Evolutionary conservation across 30 jellyfish, hydroid and myxozoan species (phyloP).

Genomic region (Haliclystus octoradiatus): DNA sequence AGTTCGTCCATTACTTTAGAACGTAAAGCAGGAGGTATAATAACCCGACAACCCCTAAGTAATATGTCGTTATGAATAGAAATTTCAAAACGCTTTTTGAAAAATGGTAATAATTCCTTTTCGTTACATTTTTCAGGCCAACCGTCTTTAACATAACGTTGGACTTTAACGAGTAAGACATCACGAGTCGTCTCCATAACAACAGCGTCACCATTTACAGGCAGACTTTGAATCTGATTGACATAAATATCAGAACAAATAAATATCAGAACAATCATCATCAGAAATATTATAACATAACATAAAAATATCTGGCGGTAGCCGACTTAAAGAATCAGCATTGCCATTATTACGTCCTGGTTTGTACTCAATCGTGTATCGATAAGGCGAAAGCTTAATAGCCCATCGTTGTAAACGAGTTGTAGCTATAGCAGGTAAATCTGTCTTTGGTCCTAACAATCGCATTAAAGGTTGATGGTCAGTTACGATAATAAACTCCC

Average conservation of each 20-base stretch:
- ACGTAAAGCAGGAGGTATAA: neutral
- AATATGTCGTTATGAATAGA: neutral
- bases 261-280: too few relatives aligned
- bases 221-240: neutral
- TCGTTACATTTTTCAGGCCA: slow-evolving; percentile 2
- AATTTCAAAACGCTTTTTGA: neutral
- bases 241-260: neutral
- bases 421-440: too few relatives aligned
- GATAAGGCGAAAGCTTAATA: too few relatives aligned
- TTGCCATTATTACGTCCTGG: too few relatives aligned
- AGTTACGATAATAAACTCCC: too few relatives aligned
- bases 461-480: too few relatives aligned
- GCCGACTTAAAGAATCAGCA: too few relatives aligned
- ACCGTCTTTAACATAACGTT: neutral
- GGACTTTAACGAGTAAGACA: neutral
- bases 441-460: too few relatives aligned
- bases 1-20: neutral
- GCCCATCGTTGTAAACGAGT: too few relatives aligned
- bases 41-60: slow-evolving; percentile 9
- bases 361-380: too few relatives aligned
- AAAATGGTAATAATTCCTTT: neutral
- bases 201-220: slow-evolving; percentile 1
- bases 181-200: neutral
- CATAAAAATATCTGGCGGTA: too few relatives aligned
- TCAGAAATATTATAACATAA: too few relatives aligned